Evolutionary conservation across 1,140 invertebrate species (phyloP).

Genomic region (Drosophila pandora): DNA sequence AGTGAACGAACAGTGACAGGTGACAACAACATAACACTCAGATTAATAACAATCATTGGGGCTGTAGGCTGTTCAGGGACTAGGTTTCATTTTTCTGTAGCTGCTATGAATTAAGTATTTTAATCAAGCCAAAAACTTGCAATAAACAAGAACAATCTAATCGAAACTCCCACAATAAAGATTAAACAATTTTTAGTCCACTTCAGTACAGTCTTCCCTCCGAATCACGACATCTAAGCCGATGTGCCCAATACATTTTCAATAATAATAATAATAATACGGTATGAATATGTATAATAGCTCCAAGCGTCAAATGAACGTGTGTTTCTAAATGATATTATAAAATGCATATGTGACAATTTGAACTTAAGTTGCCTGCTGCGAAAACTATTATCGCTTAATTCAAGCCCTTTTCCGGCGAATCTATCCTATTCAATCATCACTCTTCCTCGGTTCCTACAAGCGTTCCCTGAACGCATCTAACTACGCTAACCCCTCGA

Average conservation of each 20-base stretch:
- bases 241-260: constrained; percentile 3
- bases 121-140: constrained; percentile 14
- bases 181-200: constrained; percentile 14
- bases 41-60: constrained; percentile 54
- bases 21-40: constrained; percentile 73
- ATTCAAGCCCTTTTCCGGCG: constrained; percentile 9
- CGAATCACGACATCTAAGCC: constrained; percentile 22
- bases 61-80: not conserved
- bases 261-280: constrained; percentile 2
- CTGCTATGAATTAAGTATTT: constrained; percentile 5
- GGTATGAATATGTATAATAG: constrained; percentile 18
- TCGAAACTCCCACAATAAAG: constrained; percentile 10
- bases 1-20: constrained; percentile 59
- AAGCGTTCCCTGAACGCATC: constrained; percentile 52
- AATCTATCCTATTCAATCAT: constrained; percentile 38
- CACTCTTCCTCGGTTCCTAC: constrained; percentile 24
- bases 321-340: constrained; percentile 41
- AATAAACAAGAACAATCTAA: constrained; percentile 24
- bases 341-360: constrained; percentile 51
- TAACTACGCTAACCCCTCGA: constrained; percentile 29
- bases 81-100: not conserved
- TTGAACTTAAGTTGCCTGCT: constrained; percentile 61
- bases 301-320: constrained; percentile 28
- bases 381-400: constrained; percentile 6
- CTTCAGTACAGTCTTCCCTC: constrained; percentile 34